Percentiles rank a stretch among this genome's conserved stretches.
Evolutionary conservation across 1,140 invertebrate genomes (phyloP).

Genomic region (Drosophila ambigua): DNA sequence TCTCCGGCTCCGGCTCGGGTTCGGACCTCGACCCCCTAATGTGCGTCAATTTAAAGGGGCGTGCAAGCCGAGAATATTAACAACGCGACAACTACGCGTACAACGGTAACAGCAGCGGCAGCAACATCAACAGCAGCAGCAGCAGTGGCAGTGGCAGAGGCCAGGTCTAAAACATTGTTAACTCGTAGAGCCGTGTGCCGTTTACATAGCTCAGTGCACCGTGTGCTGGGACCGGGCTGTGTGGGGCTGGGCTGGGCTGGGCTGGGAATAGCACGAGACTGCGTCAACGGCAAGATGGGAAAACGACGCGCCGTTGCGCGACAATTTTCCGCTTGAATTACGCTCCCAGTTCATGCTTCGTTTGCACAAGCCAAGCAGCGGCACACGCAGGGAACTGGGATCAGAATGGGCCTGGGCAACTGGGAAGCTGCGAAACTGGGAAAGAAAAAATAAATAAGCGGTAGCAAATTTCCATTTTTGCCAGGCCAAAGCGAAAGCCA

Average conservation of each 20-base stretch:
- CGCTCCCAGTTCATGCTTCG: constrained; percentile 81
- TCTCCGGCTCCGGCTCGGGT: neutral
- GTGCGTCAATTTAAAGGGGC: constrained; percentile 62
- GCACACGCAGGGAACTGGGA: neutral
- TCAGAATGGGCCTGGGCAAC: neutral
- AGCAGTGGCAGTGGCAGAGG: constrained; percentile 9
- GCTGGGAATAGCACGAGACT: constrained; percentile 18
- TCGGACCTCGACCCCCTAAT: constrained; percentile 39
- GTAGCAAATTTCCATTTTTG: constrained; percentile 80
- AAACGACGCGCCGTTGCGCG: constrained; percentile 78
- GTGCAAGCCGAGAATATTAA: constrained; percentile 69
- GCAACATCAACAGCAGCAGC: constrained; percentile 19
- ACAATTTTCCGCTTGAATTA: constrained; percentile 82
- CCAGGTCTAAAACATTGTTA: constrained; percentile 64
- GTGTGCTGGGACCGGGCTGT: neutral
- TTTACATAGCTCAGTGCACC: constrained; percentile 63
- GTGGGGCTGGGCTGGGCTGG: neutral
- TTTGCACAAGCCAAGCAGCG: constrained; percentile 61
- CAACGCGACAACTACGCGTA: constrained; percentile 57
- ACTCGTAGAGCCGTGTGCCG: constrained; percentile 60
- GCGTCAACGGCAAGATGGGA: constrained; percentile 36
- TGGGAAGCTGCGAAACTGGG: neutral
- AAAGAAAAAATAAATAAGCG: constrained; percentile 75
- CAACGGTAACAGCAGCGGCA: constrained; percentile 16
- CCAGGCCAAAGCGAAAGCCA: constrained; percentile 62